phyloP scores from a whole-genome alignment of 2,113 vertebrate species.

The Odobenus rosmarus region DNA sequence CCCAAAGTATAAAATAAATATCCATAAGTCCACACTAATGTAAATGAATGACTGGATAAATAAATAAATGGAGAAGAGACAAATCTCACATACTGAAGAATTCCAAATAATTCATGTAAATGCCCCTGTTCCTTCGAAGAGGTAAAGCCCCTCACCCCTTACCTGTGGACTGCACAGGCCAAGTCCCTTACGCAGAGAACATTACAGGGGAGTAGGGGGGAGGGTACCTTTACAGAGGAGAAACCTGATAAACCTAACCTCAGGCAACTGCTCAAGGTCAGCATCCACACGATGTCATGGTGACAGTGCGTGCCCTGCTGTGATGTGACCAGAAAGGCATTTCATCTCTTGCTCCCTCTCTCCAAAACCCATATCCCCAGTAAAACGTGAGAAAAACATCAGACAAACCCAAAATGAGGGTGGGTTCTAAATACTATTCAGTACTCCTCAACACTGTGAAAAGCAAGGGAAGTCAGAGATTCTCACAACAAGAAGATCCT shows the following conservation, averaged over 20 bases:
- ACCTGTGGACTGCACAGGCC: fast-evolving
- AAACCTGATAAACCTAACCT: background rate
- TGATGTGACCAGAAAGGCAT: background rate
- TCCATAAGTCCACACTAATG: background rate
- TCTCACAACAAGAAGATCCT: background rate
- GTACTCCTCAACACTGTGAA: background rate
- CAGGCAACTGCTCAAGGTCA: background rate
- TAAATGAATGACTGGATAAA: background rate
- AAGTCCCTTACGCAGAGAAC: background rate
- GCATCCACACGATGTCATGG: background rate
- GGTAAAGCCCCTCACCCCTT: background rate
- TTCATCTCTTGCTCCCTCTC: background rate
- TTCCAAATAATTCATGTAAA: background rate
- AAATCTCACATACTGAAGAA: background rate
- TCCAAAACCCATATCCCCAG: background rate
- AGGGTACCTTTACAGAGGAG: background rate
- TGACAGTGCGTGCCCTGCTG: background rate
- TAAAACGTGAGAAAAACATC: background rate
- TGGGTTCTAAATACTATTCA: background rate
- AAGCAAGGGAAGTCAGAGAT: background rate
- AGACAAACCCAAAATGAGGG: background rate
- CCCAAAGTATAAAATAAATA: background rate
- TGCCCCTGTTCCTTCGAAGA: background rate
- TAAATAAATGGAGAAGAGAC: background rate
- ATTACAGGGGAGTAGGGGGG: no score